Evolutionary conservation across 2,797 vertebrate species (phyloP).

Genomic region (Cichlasoma orientale): DNA sequence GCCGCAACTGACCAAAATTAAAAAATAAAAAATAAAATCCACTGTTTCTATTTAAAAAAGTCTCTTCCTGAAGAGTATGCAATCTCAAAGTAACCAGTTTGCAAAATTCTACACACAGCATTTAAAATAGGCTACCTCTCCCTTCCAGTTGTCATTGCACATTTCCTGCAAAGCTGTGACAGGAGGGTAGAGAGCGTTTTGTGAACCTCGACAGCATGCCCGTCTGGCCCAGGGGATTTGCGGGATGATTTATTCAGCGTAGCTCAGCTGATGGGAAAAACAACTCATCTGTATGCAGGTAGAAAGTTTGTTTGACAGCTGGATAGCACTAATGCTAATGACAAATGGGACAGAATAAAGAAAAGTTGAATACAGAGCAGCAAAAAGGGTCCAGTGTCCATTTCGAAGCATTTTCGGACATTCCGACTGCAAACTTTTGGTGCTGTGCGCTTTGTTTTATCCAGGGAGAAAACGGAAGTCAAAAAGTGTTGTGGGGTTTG

Average conservation of each 20-base stretch:
- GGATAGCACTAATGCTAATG: not conserved
- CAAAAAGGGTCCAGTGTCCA: not conserved
- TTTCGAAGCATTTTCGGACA: not conserved
- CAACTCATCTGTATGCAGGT: conserved; percentile 4
- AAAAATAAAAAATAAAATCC: not conserved
- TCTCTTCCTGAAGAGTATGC: not conserved
- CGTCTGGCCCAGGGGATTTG: not conserved
- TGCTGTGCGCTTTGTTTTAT: not conserved
- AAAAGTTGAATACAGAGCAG: not conserved
- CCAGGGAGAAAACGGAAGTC: not conserved
- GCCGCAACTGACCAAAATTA: not conserved
- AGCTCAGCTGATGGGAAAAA: not conserved
- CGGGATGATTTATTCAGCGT: conserved; percentile 22
- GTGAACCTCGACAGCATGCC: not conserved
- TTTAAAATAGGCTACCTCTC: not conserved
- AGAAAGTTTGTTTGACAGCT: not conserved
- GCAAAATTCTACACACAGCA: not conserved
- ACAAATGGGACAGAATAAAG: not conserved
- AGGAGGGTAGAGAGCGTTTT: not conserved
- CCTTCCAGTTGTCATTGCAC: not conserved
- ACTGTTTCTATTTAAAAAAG: not conserved
- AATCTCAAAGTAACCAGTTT: not conserved
- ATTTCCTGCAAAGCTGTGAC: conserved; percentile 21
- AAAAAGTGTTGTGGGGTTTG: not conserved
- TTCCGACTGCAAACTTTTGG: not conserved